Evolutionary conservation across 2,113 vertebrate genomes (phyloP).

Genomic region (Prinia subflava): DNA sequence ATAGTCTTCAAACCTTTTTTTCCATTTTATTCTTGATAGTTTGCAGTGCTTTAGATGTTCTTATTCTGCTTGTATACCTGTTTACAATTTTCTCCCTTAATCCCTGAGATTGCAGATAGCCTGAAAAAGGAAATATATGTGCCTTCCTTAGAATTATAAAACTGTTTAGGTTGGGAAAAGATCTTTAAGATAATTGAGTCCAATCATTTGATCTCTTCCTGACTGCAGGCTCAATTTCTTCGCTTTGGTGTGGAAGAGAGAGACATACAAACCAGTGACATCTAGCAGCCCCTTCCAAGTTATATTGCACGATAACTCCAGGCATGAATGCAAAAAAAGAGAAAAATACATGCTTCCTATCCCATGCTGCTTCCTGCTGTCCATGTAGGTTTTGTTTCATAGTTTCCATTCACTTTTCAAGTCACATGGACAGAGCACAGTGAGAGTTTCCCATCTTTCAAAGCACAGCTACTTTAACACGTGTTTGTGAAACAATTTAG

Average conservation of each 20-base stretch:
- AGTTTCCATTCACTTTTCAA: not conserved
- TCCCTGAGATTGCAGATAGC: not conserved
- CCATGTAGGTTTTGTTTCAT: not conserved
- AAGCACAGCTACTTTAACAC: not conserved
- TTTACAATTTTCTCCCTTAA: not conserved
- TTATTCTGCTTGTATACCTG: not conserved
- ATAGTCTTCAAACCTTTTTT: not conserved
- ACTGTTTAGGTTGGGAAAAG: not conserved
- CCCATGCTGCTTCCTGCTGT: not conserved
- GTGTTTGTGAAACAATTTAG: not conserved
- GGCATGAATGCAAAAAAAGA: not conserved
- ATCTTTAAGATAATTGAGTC: not conserved
- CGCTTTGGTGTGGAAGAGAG: not conserved
- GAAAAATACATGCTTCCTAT: not conserved
- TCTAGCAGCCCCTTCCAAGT: not conserved
- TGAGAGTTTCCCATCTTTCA: not conserved
- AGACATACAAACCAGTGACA: not conserved
- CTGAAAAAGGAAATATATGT: not conserved
- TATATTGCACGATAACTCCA: not conserved
- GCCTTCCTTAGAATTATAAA: not conserved
- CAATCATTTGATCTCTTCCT: not conserved
- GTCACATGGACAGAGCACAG: accelerated
- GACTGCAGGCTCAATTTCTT: not conserved
- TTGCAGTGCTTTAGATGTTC: not conserved
- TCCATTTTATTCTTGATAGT: not conserved